Base-by-base conservation (phyloP, 2,888 invertebrate genomes). In the Clanis bilineata region DNA sequence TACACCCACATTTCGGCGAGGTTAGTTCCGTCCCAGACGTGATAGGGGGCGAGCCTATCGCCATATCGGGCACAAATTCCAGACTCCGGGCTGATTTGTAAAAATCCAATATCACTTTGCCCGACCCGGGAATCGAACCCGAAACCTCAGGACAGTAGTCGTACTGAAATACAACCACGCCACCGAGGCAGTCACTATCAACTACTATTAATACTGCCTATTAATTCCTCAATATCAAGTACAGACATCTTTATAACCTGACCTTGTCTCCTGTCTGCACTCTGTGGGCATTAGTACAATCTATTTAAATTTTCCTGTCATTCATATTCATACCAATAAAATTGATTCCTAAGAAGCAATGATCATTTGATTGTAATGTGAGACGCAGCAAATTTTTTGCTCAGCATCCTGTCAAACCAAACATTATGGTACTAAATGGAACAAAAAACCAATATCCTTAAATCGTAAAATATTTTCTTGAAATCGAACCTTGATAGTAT, bases 391-490 rank as follows among this genome's bases (percentile, higher is more conserved):
- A 9, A 39, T 56, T 39, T 38, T 39, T 23, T 56, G 56, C 39
- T 15, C 39, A 15, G 56, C 39, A 56, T 56, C 38, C 56, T 38
- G 56, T 23, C 39, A 25, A 39, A 23, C 23, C 32, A 51, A 9
- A 51, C 28, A 47, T 47, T 51, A 28, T 28, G 51, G 28, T 32
- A 18, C 10, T 51, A 32, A 32, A 41, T 63, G 51, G 15, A 32
- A 36, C 22, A 45, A 75, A 60, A 72, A 69, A 68, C 62, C 68
- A 57, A 77, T 76, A 76, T 78, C 75, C 73, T 67, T 64, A 62
- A 15, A 69, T 72, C 76, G 69, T 77, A 74, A 77, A 72, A 70
- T 68, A 69, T 61, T 72, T 79, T 78, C 72, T 66, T 57, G 69
- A 76, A 78, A 72, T 72, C 68, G 72, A 73, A 43, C 28, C 21